These are phyloP conservation scores for Cheilosia soror DNA, from an alignment of 2,888 invertebrate genomes.

Conservation along the genomic window DNA sequence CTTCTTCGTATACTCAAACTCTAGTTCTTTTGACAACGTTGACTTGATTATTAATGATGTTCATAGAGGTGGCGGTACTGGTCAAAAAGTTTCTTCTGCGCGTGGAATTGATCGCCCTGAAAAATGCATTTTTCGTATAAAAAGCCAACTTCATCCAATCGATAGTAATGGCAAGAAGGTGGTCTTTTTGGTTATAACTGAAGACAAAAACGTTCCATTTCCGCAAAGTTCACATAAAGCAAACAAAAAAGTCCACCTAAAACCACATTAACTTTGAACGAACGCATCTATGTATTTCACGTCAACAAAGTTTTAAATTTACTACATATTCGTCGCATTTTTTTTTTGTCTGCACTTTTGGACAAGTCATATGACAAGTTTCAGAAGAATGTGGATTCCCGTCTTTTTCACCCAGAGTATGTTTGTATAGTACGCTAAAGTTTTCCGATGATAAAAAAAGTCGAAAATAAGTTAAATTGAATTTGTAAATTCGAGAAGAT, in stretches of 20 bases:
- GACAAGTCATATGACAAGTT: slow-evolving; percentile 43
- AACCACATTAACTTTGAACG: slow-evolving; percentile 48
- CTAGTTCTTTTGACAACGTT: slow-evolving; percentile 18
- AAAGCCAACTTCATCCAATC: slow-evolving; percentile 1
- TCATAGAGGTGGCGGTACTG: slow-evolving; percentile 24
- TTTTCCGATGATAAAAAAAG: slow-evolving; percentile 69
- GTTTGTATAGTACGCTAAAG: slow-evolving; percentile 39
- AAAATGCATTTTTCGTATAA: slow-evolving; percentile 1
- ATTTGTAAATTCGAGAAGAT: slow-evolving; percentile 65
- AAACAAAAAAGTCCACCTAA: slow-evolving; percentile 21
- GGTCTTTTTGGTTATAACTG: slow-evolving; percentile 28
- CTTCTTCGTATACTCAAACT: slow-evolving; percentile 23
- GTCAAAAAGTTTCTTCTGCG: slow-evolving; percentile 46
- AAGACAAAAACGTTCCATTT: slow-evolving; percentile 10
- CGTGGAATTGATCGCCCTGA: not conserved
- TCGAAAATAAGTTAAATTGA: slow-evolving; percentile 73
- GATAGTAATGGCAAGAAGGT: slow-evolving; percentile 24
- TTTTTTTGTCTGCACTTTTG: slow-evolving; percentile 1
- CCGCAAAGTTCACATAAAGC: not conserved
- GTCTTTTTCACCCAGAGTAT: slow-evolving; percentile 11
- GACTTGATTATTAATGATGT: slow-evolving; percentile 53
- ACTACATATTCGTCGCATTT: slow-evolving; percentile 26
- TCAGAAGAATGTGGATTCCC: slow-evolving; percentile 4
- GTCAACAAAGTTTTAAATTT: slow-evolving; percentile 60
- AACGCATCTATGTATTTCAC: slow-evolving; percentile 59